These are phyloP conservation scores for Odiellus spinosus DNA, from an alignment of 2,888 invertebrate species.

Conservation along the genomic window DNA sequence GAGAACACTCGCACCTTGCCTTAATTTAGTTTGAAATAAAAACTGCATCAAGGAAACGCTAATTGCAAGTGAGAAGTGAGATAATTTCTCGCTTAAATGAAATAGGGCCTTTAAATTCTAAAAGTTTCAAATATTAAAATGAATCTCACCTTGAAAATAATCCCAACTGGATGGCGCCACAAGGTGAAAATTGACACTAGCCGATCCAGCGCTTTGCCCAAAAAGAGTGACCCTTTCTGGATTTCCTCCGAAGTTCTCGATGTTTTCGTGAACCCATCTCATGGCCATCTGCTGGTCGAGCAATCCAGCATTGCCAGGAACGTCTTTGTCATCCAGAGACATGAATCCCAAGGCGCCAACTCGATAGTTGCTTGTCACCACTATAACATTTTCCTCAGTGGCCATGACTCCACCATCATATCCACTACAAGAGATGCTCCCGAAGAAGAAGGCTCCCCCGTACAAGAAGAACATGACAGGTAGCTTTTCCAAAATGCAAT, in stretches of 20 bases:
- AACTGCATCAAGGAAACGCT: too few relatives aligned
- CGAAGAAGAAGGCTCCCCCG: background rate
- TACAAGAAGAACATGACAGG: background rate
- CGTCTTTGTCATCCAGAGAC: background rate
- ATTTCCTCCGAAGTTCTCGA: background rate
- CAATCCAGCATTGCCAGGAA: background rate
- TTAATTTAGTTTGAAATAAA: too few relatives aligned
- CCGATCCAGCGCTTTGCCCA: background rate
- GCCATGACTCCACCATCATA: background rate
- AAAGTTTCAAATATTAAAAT: too few relatives aligned
- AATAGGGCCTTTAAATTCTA: too few relatives aligned
- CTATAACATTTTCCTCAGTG: background rate
- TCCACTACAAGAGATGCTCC: background rate
- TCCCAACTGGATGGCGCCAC: background rate
- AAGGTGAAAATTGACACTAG: background rate
- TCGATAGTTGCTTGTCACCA: background rate
- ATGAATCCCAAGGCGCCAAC: background rate
- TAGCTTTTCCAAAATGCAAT: background rate
- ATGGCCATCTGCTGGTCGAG: background rate
- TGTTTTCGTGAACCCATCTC: background rate
- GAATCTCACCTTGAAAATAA: background rate
- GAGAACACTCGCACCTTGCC: too few relatives aligned
- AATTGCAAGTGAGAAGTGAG: too few relatives aligned
- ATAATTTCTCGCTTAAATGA: too few relatives aligned
- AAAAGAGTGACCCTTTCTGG: background rate